phyloP scores from a whole-genome alignment of 2,888 invertebrate species.

The Drosophila trichaetosa region DNA sequence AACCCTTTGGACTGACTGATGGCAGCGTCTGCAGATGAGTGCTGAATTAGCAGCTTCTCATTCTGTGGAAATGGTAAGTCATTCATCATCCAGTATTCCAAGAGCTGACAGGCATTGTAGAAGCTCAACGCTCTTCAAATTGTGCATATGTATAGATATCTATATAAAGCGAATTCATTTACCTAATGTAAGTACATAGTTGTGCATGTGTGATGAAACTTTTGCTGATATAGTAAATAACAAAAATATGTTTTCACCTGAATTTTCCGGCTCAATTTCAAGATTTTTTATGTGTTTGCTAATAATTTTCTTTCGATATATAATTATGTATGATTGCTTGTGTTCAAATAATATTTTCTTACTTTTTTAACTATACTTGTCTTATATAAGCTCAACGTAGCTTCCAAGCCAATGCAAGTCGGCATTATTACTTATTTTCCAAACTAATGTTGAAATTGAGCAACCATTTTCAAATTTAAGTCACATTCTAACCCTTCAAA shows the following conservation, averaged over 20 bases:
- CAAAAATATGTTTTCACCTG: neutral
- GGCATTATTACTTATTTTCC: neutral
- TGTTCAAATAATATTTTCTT: neutral
- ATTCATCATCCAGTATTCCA: constrained; percentile 30
- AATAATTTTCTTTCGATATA: neutral
- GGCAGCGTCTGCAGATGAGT: constrained; percentile 11
- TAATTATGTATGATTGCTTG: neutral
- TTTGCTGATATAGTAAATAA: neutral
- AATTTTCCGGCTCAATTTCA: neutral
- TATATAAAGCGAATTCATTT: neutral
- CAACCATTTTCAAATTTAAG: neutral
- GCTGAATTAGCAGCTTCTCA: constrained; percentile 23
- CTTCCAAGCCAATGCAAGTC: neutral
- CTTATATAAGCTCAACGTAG: neutral
- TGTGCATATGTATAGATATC: neutral
- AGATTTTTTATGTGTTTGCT: neutral
- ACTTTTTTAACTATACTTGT: neutral
- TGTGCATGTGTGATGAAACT: neutral
- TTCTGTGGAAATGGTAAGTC: constrained; percentile 21
- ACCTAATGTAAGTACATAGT: neutral
- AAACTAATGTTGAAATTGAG: neutral
- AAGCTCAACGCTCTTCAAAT: neutral
- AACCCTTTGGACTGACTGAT: neutral
- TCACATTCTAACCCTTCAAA: neutral
- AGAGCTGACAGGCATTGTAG: constrained; percentile 36